Percentiles rank a stretch among this genome's conserved stretches.
Conservation (phyloP, 2,113 vertebrate species). For the Piaya cayana region DNA sequence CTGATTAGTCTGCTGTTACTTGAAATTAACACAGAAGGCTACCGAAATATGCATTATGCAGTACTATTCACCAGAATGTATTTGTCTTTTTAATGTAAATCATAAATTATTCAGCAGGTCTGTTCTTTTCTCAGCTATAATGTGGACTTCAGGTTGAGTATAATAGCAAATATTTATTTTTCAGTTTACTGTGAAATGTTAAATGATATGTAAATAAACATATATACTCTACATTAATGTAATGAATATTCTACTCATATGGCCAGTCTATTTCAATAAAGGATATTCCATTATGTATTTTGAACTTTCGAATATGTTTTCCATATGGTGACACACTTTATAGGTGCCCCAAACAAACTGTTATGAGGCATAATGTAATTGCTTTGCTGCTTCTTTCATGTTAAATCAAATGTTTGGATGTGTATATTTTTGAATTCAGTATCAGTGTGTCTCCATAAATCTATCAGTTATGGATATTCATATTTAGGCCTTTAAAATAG, state of each 20-base stretch:
- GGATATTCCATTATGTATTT: background rate
- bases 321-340: background rate
- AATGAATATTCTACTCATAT: background rate
- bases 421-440: background rate
- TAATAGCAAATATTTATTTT: background rate
- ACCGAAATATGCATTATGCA: background rate
- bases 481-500: background rate
- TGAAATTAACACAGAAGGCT: background rate
- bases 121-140: background rate
- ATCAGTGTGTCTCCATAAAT: background rate
- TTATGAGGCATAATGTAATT: background rate
- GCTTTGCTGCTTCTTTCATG: background rate
- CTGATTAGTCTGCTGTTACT: background rate
- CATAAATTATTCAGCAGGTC: background rate
- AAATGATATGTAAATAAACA: background rate
- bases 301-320: background rate
- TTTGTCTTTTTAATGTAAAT: background rate
- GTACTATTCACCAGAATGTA: background rate
- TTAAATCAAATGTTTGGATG: background rate
- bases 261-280: background rate
- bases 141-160: background rate
- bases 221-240: background rate
- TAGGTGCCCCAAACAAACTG: background rate
- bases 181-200: background rate
- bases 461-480: background rate